Evolutionary conservation across 2,888 invertebrate species (phyloP), one percentile per base, ranked within the genome.

Genomic region (Parnassius apollo): DNA sequence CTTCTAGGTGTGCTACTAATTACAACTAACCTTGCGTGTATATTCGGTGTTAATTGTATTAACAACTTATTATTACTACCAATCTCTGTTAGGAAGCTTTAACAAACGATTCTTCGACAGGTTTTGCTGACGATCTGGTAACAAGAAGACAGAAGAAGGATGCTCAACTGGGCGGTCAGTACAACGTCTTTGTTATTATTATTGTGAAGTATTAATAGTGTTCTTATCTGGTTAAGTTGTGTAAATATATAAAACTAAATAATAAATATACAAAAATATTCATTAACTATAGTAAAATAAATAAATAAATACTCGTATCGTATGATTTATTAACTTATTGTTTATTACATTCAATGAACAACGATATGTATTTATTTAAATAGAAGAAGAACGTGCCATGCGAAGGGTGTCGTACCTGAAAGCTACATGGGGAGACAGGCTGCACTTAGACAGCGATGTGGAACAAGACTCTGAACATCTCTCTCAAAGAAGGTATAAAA

Each of bases 321-420:
- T 25, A 25, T 25, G 3, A 25, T 3, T 25, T 25, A 3, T 25
- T 25, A 35, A 35, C 4, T 35, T 35, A 35, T 0, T 35, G 1
- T 35, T 7, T 35, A 7, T 35, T 7, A 35, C 35, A 35, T 35
- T 35, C 35, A 7, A 35, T 35, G 3, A 35, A 35, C 35, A 7
- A 35, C 35, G 11, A 52, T 22, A 13, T 51, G 4, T 51, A 13
- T 44, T 18, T 51, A 9, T 25, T 46, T 10, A 82, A 93, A 94
- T 93, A 84, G 96, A 96, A 80, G 98, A 98, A 81, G 97, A 97
- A 77, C 94, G 97, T 69, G 94, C 95, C 35, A 96, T 96, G 88
- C 94, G 98, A 72, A 93, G 98, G 73, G 97, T 97, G 71, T 98
- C 98, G n/a, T 98, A 98, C 89, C 92, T 98, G 71, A 97, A 97